Evolutionary conservation across 2,113 vertebrate species (phyloP).

Genomic region (Cygnus atratus): DNA sequence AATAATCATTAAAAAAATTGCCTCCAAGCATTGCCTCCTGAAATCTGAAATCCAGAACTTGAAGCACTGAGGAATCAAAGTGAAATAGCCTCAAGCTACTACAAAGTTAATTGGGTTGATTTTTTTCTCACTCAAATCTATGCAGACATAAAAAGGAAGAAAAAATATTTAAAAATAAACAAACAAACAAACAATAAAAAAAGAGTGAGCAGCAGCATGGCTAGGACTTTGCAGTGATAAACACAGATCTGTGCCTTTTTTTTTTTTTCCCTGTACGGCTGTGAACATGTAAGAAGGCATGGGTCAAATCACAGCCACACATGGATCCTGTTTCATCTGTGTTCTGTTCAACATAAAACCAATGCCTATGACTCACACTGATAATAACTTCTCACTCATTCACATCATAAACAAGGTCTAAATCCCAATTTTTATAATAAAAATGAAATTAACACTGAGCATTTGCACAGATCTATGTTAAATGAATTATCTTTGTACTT

Average conservation of each 20-base stretch:
- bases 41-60: background rate
- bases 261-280: background rate
- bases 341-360: background rate
- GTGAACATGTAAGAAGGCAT: background rate
- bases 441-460: background rate
- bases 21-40: background rate
- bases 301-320: fast-evolving
- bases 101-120: background rate
- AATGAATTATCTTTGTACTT: background rate
- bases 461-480: background rate
- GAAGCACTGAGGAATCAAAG: background rate
- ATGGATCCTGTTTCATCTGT: fast-evolving
- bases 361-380: background rate
- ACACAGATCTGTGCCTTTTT: background rate
- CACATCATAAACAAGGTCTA: background rate
- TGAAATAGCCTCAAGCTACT: background rate
- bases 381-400: background rate
- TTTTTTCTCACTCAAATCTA: background rate
- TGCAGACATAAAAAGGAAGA: background rate
- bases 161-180: background rate
- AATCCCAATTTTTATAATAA: background rate
- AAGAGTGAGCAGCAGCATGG: no score
- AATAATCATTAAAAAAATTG: background rate
- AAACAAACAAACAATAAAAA: no score
- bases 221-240: background rate